Percentiles rank a stretch among this genome's conserved stretches.
Evolutionary conservation across 2,113 vertebrate genomes (phyloP).

Genomic region (Chunga burmeisteri): DNA sequence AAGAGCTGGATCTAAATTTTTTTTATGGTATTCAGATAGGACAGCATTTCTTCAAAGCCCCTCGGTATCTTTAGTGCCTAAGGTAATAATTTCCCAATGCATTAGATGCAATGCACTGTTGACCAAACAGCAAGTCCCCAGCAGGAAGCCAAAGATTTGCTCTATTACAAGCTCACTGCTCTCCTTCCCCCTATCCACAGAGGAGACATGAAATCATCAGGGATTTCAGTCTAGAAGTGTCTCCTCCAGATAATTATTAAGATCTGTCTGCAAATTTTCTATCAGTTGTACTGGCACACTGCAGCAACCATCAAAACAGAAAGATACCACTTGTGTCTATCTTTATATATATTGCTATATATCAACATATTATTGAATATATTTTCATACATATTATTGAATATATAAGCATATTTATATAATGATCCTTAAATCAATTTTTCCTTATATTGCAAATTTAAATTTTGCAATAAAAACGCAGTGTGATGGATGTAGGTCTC

Average conservation of each 20-base stretch:
- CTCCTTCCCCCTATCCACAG: not conserved
- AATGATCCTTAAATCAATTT: not conserved
- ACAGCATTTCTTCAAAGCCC: not conserved
- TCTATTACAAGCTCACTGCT: not conserved
- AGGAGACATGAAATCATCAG: not conserved
- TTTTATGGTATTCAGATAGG: not conserved
- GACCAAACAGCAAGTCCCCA: not conserved
- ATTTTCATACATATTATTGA: not conserved
- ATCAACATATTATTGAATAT: not conserved
- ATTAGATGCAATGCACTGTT: not conserved
- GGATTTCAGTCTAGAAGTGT: not conserved
- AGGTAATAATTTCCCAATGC: not conserved
- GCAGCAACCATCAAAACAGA: not conserved
- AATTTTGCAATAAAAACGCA: conserved; percentile 14
- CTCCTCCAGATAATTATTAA: not conserved
- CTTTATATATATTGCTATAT: not conserved
- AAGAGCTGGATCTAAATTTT: not conserved
- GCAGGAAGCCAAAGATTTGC: not conserved
- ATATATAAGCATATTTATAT: not conserved
- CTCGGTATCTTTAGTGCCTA: not conserved
- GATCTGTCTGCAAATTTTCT: not conserved
- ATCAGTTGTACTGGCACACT: not conserved
- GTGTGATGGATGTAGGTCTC: not conserved
- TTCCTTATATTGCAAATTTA: not conserved
- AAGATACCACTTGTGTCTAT: not conserved